Base-by-base conservation (phyloP, 2,888 invertebrate species). In the Caenorhabditis wallacei region DNA sequence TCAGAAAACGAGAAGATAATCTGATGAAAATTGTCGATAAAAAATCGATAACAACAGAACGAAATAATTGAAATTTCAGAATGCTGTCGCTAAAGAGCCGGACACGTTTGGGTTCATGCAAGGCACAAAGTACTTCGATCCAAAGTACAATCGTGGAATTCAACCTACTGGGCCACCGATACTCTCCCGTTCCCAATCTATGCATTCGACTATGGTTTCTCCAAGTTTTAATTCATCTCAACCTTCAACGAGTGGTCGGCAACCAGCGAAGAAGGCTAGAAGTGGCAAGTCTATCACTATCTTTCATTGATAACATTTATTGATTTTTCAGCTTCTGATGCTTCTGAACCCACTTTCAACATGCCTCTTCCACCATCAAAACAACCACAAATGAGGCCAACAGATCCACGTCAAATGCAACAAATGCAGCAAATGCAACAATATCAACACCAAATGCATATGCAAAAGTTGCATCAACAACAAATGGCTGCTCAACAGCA, bases 81-180 rank as follows among this genome's bases (percentile, higher is more conserved):
- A n/a, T 4, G 57, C 64, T 16, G 30, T 57, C 24, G 51, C 54
- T 2, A 30, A 13, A 0, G 84, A 84, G 46, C 84, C 84, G 1
- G 24, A 48, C 57, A 84, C 84, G 5, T 84, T 84, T 35, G 84
- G 84, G 11, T 84, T 72, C 43, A 66, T 84, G 11, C 76, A 78
- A 35, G 84, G 80, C 48, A 80, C 53, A 43, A 76, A 68, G 24
- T 80, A 84, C 57, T 84, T 63, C 40, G 18, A 63, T 3, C 40
- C 46, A 20, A 61, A 59, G 37, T 63, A 64, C 54, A 43, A 46
- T 24, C 75, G 83, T n/a, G 54, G 56, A 11, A 22, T 69, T 16
- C n/a, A 48, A 24, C 22, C 63, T n/a, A 63, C 43, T 30, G 63
- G 37, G 5, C 70, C 78, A n/a, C 70, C 79, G n/a, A 7, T 53